Evolutionary conservation across 2,888 invertebrate genomes (phyloP).

Genomic region (Boloria euphrosyne): DNA sequence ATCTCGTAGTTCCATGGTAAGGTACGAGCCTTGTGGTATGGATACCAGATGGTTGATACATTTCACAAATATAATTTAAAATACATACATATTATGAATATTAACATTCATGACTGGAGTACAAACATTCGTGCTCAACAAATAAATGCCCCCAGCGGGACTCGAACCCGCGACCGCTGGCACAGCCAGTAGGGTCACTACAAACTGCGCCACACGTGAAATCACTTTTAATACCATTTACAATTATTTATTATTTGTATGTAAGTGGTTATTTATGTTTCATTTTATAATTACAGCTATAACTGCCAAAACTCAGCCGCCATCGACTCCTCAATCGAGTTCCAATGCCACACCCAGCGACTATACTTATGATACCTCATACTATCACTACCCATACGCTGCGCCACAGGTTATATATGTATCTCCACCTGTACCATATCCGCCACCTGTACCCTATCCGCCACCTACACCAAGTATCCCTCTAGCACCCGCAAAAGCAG

Average conservation of each 20-base stretch:
- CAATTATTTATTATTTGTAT: not conserved
- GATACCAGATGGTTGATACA: no score
- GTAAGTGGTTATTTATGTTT: not conserved
- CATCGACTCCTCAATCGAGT: constrained; percentile 12
- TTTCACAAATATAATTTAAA: no score
- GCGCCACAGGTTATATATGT: constrained; percentile 56
- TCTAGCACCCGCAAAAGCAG: not conserved
- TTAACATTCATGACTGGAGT: no score
- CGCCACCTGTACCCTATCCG: constrained; percentile 42
- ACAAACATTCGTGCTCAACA: no score
- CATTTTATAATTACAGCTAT: constrained; percentile 25
- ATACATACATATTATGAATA: no score
- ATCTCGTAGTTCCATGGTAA: no score
- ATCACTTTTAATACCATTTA: no score
- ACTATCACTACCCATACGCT: constrained; percentile 39
- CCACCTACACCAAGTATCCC: constrained; percentile 27
- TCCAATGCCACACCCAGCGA: constrained; percentile 21
- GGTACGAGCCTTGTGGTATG: no score
- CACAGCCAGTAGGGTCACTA: no score
- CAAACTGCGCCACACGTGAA: no score
- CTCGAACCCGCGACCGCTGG: no score
- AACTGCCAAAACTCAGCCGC: constrained; percentile 22
- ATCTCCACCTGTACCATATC: constrained; percentile 45
- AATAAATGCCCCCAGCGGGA: no score
- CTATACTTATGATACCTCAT: constrained; percentile 44